Percentiles rank a stretch among this genome's conserved stretches.
These are phyloP conservation scores for Hyppa rectilinea DNA, from an alignment of 2,888 invertebrate genomes.

Conservation along the genomic window DNA sequence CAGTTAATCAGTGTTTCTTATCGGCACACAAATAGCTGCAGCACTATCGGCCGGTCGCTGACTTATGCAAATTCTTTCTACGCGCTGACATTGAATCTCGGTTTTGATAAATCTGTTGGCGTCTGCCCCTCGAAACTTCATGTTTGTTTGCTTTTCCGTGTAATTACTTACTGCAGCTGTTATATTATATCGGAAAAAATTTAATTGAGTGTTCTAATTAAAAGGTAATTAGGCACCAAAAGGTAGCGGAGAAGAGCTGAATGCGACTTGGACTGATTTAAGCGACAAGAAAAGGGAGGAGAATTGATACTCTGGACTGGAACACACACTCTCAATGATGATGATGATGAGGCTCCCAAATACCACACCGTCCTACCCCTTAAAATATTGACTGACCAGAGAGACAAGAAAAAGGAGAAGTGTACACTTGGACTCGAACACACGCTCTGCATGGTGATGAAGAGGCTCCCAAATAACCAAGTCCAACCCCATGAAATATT, in stretches of 20 bases:
- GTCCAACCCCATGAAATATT: conserved; percentile 14
- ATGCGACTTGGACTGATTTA: neutral
- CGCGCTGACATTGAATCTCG: conserved; percentile 64
- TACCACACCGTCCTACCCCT: too few relatives aligned
- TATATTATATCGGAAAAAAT: neutral
- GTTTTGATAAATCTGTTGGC: conserved; percentile 49
- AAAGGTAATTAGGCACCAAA: neutral
- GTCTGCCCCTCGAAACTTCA: conserved; percentile 30
- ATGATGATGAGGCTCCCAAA: neutral
- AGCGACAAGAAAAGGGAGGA: neutral
- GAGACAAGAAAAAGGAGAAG: neutral
- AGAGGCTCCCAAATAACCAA: neutral
- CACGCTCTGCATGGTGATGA: neutral
- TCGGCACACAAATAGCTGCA: conserved; percentile 59
- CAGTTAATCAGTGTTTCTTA: conserved; percentile 61
- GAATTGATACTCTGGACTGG: neutral
- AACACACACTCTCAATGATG: neutral
- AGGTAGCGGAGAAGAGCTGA: neutral
- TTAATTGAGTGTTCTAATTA: conserved; percentile 23
- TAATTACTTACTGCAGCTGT: conserved; percentile 13
- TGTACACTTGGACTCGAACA: neutral
- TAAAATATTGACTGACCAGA: neutral
- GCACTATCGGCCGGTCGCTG: conserved; percentile 67
- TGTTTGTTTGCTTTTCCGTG: conserved; percentile 21
- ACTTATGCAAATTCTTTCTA: conserved; percentile 71